Evolutionary conservation across 1,140 invertebrate genomes (phyloP).

Genomic region (Rhopalosiphum maidis): DNA sequence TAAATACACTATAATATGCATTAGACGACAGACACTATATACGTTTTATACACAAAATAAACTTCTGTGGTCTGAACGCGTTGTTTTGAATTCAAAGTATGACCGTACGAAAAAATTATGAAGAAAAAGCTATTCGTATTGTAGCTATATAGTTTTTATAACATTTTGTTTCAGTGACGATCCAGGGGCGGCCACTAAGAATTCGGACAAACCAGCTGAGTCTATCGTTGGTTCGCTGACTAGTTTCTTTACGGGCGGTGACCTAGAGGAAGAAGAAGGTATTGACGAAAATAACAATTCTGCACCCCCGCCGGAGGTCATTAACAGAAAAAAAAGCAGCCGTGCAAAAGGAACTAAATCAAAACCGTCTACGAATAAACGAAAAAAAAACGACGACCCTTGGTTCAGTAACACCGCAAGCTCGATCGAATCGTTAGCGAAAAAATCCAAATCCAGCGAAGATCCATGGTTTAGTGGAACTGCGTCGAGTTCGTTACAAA

Average conservation of each 20-base stretch:
- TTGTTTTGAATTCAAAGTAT: neutral
- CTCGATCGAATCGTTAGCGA: neutral
- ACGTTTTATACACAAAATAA: neutral
- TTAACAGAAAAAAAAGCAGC: neutral
- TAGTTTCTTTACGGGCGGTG: neutral
- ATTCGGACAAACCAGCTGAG: neutral
- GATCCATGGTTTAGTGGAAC: neutral
- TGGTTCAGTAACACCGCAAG: neutral
- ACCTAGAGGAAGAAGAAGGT: neutral
- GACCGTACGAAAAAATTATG: neutral
- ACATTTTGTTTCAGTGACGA: neutral
- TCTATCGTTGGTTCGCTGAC: neutral
- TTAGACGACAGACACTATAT: neutral
- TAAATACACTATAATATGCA: neutral
- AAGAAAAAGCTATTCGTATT: neutral
- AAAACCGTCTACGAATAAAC: neutral
- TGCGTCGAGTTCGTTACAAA: neutral
- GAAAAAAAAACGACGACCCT: too few relatives aligned
- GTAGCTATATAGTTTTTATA: neutral
- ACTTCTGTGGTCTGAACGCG: neutral
- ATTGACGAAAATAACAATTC: neutral
- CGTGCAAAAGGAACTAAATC: neutral
- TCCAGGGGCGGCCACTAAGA: fast-evolving
- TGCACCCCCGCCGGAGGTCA: neutral
- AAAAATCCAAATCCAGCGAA: neutral